Base-by-base conservation (phyloP, 1,140 invertebrate genomes). In the Portunus trituberculatus region DNA sequence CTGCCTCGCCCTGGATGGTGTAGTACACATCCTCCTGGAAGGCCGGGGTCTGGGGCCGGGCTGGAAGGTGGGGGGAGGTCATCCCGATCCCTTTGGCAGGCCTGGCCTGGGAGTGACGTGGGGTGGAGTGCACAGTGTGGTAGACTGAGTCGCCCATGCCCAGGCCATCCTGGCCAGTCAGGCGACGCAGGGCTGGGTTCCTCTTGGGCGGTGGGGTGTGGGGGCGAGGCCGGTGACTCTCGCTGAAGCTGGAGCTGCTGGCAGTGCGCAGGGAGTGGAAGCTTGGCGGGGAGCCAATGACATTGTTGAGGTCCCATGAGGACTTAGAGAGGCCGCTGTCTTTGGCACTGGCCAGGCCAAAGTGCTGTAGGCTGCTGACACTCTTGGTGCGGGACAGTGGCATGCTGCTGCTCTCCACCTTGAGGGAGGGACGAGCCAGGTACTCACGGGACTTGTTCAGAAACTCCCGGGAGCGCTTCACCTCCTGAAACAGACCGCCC, bases 11-110 rank as follows among this genome's bases (percentile, higher is more conserved):
- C 45, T 95, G 95, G 48, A 95, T 95, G 48, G 95, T 95, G 91
- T 95, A 95, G 87, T 95, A 95, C 0, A 95, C 95, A 91, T 95
- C 95, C 14, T 95, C 95, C 45, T 95, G 95, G 92, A 95, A 95
- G 14, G 52, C 95, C 46, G 95, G 95, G 45, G 95, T 46, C 48
- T 95, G 92, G 28, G 59, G 95, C 0, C 67, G 84, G 59, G 31
- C 39, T 29, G 52, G 82, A 10, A 39, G 91, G n/a, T 39, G 52
- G 88, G 91, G 45, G 86, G 91, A 88, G 31, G 29, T 89, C 4
- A 32, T 16, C 8, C 92, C 45, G n/a, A 31, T 29, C 0, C 86
- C 28, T 7, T 12, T 52, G 25, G 16, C 4, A 12, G 83, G 7
- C 46, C 46, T 83, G 83, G 45, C 31, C 12, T 52, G 76, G n/a